Evolutionary conservation across 2,113 vertebrate genomes (phyloP).

Genomic region (Pseudopodoces humilis): DNA sequence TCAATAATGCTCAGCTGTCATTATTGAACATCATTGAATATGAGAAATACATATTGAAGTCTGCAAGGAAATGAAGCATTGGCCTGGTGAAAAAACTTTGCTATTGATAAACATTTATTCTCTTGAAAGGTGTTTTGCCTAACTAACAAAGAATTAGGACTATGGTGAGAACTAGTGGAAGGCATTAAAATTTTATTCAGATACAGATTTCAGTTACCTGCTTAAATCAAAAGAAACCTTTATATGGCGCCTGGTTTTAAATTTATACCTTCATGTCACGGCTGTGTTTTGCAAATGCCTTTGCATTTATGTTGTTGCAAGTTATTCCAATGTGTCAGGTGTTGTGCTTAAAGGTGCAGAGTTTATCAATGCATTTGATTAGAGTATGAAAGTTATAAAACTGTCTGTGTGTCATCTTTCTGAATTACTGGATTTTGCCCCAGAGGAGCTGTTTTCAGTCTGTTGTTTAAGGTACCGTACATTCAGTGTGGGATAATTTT

Average conservation of each 20-base stretch:
- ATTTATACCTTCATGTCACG: background rate
- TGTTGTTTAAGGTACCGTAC: background rate
- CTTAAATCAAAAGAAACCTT: background rate
- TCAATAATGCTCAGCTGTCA: background rate
- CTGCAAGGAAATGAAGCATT: background rate
- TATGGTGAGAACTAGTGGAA: background rate
- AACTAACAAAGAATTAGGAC: background rate
- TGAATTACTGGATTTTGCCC: background rate
- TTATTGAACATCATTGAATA: too few relatives aligned
- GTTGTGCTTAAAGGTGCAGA: background rate
- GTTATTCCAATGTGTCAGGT: background rate
- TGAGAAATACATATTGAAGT: background rate
- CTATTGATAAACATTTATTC: background rate
- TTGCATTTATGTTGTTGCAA: background rate
- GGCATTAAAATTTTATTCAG: background rate
- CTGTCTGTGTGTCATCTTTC: background rate
- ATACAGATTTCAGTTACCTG: background rate
- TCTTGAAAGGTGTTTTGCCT: background rate
- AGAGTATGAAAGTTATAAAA: background rate
- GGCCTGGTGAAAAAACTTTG: background rate
- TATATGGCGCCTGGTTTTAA: background rate
- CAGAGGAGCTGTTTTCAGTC: background rate
- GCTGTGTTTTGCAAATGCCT: background rate
- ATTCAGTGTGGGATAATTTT: background rate
- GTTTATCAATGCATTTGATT: background rate